phyloP scores from a whole-genome alignment of 2,888 invertebrate genomes.

The Ptychoptera albimana region DNA sequence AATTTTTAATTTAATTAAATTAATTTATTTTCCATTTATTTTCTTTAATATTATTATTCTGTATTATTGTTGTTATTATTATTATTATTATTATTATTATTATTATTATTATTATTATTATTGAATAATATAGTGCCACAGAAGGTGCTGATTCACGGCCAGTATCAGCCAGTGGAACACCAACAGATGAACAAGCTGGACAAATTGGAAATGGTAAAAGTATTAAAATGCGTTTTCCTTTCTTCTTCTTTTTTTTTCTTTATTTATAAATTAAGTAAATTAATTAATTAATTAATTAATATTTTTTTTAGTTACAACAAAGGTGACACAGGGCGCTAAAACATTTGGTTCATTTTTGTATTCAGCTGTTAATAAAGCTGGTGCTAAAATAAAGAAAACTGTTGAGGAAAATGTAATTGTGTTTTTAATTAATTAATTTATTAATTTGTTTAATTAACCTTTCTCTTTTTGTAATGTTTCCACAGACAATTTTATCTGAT shows the following conservation, averaged over 20 bases:
- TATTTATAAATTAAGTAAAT: slow-evolving; percentile 12
- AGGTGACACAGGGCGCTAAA: slow-evolving; percentile 79
- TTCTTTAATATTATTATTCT: no score
- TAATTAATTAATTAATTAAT: slow-evolving; percentile 9
- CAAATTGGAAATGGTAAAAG: slow-evolving; percentile 58
- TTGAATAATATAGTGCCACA: slow-evolving; percentile 50
- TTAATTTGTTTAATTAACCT: slow-evolving; percentile 17
- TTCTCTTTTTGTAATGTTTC: slow-evolving; percentile 90
- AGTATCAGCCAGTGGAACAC: slow-evolving; percentile 59
- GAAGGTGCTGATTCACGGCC: slow-evolving; percentile 83
- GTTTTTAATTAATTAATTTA: slow-evolving; percentile 4
- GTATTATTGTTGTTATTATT: not conserved
- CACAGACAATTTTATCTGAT: slow-evolving; percentile 45
- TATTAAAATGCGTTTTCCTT: slow-evolving; percentile 23
- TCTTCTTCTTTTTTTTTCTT: slow-evolving; percentile 13
- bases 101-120: not conserved
- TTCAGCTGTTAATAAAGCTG: slow-evolving; percentile 91
- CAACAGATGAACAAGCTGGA: slow-evolving; percentile 63
- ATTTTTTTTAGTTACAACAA: slow-evolving; percentile 54
- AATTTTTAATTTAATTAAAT: slow-evolving; percentile 3
- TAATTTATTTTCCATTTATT: not conserved
- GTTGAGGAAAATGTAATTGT: slow-evolving; percentile 86
- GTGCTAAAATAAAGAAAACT: slow-evolving; percentile 89
- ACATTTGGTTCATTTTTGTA: slow-evolving; percentile 84
- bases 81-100: not conserved